These are phyloP conservation scores for Bombus sibiricus DNA, from an alignment of 1,140 invertebrate species.

Conservation along the genomic window DNA sequence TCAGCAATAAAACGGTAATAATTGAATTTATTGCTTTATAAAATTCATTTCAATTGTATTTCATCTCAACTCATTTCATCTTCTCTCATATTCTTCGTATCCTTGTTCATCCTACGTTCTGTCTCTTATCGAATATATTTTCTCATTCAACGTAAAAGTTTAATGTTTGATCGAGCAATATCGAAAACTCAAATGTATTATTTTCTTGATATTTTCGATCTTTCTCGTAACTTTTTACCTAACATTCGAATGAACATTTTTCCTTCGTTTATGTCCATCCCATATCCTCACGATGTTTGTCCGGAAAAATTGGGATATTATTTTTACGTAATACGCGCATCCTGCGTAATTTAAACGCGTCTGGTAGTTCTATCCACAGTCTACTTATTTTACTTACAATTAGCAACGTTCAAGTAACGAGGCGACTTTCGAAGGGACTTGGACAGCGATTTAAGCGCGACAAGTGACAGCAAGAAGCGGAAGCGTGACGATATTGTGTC, in stretches of 20 bases:
- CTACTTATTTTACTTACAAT: background rate
- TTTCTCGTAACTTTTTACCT: background rate
- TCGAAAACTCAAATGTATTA: no score
- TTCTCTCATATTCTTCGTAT: no score
- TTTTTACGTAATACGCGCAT: background rate
- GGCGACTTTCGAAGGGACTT: background rate
- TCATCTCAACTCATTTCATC: no score
- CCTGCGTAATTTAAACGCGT: background rate
- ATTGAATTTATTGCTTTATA: no score
- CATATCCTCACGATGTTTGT: no score
- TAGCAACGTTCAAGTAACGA: background rate
- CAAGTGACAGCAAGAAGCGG: conserved; percentile 14
- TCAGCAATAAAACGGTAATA: no score
- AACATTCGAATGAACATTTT: background rate
- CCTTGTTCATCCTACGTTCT: no score
- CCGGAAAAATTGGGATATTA: background rate
- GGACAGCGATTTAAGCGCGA: background rate
- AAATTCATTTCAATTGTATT: no score
- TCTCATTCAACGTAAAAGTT: no score
- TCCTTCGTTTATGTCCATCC: background rate
- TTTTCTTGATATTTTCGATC: no score
- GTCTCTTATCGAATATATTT: no score
- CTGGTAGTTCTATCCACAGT: background rate
- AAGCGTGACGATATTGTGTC: background rate
- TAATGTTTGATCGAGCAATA: no score